Evolutionary conservation across 2,113 vertebrate species (phyloP).

Genomic region (Cinclus mexicanus): DNA sequence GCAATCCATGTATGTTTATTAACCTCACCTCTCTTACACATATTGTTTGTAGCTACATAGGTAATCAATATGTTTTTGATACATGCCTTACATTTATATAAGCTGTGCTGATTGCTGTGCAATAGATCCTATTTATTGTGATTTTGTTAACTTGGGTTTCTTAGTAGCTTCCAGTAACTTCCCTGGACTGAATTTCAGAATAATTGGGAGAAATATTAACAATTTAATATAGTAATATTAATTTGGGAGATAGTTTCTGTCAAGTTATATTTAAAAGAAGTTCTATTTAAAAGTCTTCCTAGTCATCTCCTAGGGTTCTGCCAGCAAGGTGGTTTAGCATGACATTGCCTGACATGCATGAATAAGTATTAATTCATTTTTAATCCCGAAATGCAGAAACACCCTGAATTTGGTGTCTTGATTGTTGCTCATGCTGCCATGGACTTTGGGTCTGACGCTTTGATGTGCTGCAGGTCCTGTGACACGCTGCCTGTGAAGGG

Average conservation of each 20-base stretch:
- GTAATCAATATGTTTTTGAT: neutral
- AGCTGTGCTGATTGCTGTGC: neutral
- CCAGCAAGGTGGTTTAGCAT: neutral
- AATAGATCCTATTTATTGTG: neutral
- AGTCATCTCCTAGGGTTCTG: neutral
- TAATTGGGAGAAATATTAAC: neutral
- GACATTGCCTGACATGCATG: neutral
- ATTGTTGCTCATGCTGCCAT: neutral
- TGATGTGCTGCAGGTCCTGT: neutral
- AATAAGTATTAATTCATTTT: neutral
- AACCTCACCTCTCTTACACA: neutral
- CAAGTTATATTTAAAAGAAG: neutral
- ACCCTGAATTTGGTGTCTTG: neutral
- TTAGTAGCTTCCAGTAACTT: neutral
- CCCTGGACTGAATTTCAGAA: neutral
- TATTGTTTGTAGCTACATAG: neutral
- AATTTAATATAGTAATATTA: neutral
- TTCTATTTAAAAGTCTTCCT: neutral
- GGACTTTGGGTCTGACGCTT: neutral
- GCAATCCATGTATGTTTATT: neutral
- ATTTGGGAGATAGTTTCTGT: neutral
- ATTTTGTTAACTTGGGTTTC: neutral
- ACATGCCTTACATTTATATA: neutral
- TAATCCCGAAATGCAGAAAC: neutral
- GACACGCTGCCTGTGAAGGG: neutral